Conservation (phyloP, 2,888 invertebrate genomes). For the Panzeria rudis region DNA sequence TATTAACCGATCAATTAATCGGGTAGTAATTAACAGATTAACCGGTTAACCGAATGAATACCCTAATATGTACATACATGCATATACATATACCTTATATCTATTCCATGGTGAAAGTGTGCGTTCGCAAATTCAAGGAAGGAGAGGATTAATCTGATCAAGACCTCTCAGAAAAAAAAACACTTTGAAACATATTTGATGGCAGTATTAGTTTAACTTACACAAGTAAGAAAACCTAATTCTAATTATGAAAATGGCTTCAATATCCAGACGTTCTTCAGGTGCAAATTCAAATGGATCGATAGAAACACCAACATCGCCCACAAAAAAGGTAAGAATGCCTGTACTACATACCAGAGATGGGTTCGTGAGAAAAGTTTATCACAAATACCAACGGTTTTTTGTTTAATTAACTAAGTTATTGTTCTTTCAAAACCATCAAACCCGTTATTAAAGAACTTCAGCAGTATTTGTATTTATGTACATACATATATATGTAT, state of each 20-base stretch:
- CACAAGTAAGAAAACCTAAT: not conserved
- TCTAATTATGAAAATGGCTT: slow-evolving; percentile 47
- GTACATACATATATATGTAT: not conserved
- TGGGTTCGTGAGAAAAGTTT: too few relatives aligned
- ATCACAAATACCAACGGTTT: too few relatives aligned
- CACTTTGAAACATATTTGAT: too few relatives aligned
- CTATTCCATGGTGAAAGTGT: slow-evolving; percentile 1
- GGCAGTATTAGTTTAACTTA: not conserved
- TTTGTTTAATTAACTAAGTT: too few relatives aligned
- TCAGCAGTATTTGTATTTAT: too few relatives aligned
- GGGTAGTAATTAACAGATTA: too few relatives aligned
- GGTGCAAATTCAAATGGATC: slow-evolving; percentile 61
- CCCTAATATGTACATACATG: not conserved
- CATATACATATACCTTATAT: not conserved
- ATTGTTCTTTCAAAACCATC: too few relatives aligned
- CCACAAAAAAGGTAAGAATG: slow-evolving; percentile 67
- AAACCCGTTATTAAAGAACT: too few relatives aligned
- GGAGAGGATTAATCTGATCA: not conserved
- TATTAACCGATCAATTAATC: too few relatives aligned
- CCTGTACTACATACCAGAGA: not conserved
- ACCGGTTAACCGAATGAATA: too few relatives aligned
- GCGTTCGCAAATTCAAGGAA: not conserved
- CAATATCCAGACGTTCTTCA: slow-evolving; percentile 56
- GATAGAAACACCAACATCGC: slow-evolving; percentile 19
- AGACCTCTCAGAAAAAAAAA: not conserved